These are phyloP conservation scores for Protosalanx chinensis DNA, from an alignment of 2,797 vertebrate species.

Conservation along the genomic window DNA sequence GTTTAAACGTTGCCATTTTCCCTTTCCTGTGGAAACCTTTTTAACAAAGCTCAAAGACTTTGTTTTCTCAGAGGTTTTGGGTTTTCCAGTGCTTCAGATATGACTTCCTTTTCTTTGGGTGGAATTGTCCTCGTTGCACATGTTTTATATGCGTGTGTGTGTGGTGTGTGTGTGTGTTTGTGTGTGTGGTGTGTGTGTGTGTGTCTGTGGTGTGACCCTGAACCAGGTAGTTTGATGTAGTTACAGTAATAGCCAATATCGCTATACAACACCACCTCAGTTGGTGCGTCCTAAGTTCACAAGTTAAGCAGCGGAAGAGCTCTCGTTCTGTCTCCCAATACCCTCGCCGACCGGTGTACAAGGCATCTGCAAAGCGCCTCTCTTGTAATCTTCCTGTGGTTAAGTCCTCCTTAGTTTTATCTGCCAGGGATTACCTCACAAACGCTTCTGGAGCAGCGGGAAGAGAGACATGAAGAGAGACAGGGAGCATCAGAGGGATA, in stretches of 20 bases:
- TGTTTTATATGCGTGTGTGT: too few relatives aligned
- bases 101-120: background rate
- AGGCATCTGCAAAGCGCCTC: conserved; percentile 70
- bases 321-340: conserved; percentile 64
- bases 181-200: too few relatives aligned
- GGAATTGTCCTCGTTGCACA: background rate
- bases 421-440: conserved; percentile 79
- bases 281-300: conserved; percentile 68
- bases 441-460: conserved; percentile 49
- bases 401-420: conserved; percentile 80
- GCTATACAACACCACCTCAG: conserved; percentile 66
- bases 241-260: conserved; percentile 70
- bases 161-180: too few relatives aligned
- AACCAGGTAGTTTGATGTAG: conserved; percentile 63
- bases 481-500: conserved; percentile 42
- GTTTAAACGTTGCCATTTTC: too few relatives aligned
- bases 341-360: conserved; percentile 69
- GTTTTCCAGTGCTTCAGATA: background rate
- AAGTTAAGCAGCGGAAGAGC: conserved; percentile 76
- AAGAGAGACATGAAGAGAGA: conserved; percentile 43
- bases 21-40: background rate
- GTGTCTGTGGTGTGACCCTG: background rate
- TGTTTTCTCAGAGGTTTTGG: background rate
- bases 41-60: background rate
- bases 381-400: conserved; percentile 79